Conservation (phyloP, 1,140 invertebrate species). For the Cepaea nemoralis region DNA sequence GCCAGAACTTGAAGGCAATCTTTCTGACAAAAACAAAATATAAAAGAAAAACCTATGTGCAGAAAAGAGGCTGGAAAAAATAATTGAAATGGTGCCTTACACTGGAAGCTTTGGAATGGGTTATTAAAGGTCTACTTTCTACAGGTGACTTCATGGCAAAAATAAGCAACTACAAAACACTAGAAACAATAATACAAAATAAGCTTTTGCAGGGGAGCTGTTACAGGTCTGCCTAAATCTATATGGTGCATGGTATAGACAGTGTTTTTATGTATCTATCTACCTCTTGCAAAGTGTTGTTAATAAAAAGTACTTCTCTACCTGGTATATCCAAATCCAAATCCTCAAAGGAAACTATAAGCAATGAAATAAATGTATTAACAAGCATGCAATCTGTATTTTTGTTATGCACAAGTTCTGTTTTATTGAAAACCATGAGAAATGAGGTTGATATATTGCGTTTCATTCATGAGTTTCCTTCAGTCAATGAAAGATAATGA, state of each 20-base stretch:
- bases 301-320: background rate
- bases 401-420: background rate
- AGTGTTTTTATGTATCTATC: background rate
- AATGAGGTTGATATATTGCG: too few relatives aligned
- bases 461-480: too few relatives aligned
- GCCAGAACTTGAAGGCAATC: background rate
- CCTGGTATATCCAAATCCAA: background rate
- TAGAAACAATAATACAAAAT: too few relatives aligned
- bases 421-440: background rate
- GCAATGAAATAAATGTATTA: constrained; percentile 8
- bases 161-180: too few relatives aligned
- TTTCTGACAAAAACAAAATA: too few relatives aligned
- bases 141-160: too few relatives aligned
- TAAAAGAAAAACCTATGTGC: too few relatives aligned
- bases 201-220: background rate
- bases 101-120: too few relatives aligned
- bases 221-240: background rate
- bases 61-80: too few relatives aligned
- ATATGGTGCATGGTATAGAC: background rate
- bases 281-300: background rate
- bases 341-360: constrained; percentile 18
- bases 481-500: too few relatives aligned
- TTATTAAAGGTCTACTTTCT: too few relatives aligned
- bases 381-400: background rate
- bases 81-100: too few relatives aligned